Evolutionary conservation across 1,140 invertebrate genomes (phyloP), one percentile per base, ranked within the genome.

Genomic region (Drosophila insularis): DNA sequence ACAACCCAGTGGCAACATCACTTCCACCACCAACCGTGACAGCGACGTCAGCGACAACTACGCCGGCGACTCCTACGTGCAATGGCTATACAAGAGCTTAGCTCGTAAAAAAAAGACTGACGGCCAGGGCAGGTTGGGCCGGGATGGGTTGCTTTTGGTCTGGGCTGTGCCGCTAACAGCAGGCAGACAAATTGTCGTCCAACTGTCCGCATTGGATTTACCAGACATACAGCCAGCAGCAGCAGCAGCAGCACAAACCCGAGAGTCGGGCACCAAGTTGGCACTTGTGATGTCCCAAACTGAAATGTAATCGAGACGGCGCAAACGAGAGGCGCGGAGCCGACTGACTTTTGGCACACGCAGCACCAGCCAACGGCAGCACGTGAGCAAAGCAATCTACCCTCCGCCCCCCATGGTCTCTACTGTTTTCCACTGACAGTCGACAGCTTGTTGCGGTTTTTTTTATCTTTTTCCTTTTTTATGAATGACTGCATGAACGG

Each of bases 111-210:
- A 71, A 86, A 35, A 35, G 78, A 85, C 54, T 74, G 70, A 78
- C 65, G 63, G 72, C 39, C 27, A 37, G 50, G 56, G 64, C 43
- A 27, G 27, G 27, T 27, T 32, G n/a, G 40, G 14, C 60, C 35
- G 17, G 35, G 61, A 68, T 35, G 32, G 32, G 7, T 11, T 35
- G 32, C 8, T 35, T 8, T 35, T 35, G 50, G 56, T 59, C 54
- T 31, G n/a, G 43, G 17, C 55, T 21, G 17, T 23, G 62, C 74
- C 73, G 55, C 79, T 43, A 63, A 54, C 79, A 71, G 70, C 68
- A 65, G 74, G 55, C 81, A 86, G 84, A 86, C 82, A 86, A 86
- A 79, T 86, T 86, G 82, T 86, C 82, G 82, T 86, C 72, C 82
- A 80, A 80, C 77, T 80, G 76, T 79, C 65, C 65, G 76, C 74